Conservation (phyloP, 2,797 vertebrate genomes). For the Alauda arvensis region DNA sequence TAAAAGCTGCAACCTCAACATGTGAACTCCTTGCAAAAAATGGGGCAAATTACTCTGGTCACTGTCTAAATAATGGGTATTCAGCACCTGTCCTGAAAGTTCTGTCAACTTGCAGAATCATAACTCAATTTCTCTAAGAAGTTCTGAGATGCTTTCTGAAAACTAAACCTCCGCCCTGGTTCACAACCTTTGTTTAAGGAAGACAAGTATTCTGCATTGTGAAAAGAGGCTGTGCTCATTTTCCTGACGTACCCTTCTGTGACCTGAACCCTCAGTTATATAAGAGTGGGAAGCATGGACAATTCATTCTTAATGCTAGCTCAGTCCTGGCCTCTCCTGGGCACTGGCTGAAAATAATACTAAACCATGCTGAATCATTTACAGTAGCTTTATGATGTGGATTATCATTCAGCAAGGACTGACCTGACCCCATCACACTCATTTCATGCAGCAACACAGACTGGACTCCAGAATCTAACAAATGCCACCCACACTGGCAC, state of each 20-base stretch:
- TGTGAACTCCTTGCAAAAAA: neutral
- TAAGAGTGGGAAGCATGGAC: conserved; percentile 25
- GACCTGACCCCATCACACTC: conserved; percentile 28
- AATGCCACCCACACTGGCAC: conserved; percentile 13
- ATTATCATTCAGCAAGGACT: conserved; percentile 38
- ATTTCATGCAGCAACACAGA: conserved; percentile 17
- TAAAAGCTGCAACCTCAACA: neutral
- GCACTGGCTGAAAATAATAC: conserved; percentile 63
- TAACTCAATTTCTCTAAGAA: neutral
- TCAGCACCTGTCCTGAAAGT: neutral
- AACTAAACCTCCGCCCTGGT: neutral
- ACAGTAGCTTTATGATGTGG: conserved; percentile 45
- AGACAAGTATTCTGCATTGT: neutral
- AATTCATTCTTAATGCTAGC: conserved; percentile 41
- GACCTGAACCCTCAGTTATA: conserved; percentile 18
- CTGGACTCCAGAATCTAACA: neutral
- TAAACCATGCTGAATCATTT: conserved; percentile 49
- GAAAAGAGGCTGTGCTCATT: neutral
- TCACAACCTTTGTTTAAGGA: neutral
- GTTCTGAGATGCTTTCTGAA: conserved; percentile 7
- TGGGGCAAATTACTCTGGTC: neutral
- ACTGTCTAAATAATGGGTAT: neutral
- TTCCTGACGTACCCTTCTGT: neutral
- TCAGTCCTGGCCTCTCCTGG: conserved; percentile 66
- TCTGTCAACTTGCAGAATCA: neutral